Conservation (phyloP, 1,140 invertebrate genomes). For the Lethocerus indicus region DNA sequence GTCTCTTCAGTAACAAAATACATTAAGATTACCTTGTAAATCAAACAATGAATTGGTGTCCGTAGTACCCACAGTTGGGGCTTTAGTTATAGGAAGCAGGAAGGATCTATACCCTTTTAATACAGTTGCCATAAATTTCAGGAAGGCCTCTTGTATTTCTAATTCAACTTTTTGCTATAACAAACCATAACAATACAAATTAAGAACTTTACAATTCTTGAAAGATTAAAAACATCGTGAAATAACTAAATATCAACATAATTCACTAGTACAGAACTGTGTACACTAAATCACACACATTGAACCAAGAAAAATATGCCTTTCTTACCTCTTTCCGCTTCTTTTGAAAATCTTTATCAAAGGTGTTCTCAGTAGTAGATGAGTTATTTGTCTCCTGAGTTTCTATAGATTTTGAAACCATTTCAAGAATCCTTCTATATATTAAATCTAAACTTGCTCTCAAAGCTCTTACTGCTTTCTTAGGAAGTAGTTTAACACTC, state of each 20-base stretch:
- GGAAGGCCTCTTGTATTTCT: slow-evolving; percentile 92
- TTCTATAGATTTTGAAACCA: slow-evolving; percentile 21
- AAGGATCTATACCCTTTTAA: slow-evolving; percentile 81
- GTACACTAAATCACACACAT: too few species aligned
- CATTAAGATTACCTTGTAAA: slow-evolving; percentile 57
- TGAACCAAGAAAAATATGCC: too few species aligned
- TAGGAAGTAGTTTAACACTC: slow-evolving; percentile 71
- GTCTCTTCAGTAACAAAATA: too few species aligned
- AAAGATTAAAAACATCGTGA: not conserved
- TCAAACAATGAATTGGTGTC: slow-evolving; percentile 92
- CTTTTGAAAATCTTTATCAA: slow-evolving; percentile 53
- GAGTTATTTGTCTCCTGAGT: slow-evolving; percentile 16
- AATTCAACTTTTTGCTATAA: slow-evolving; percentile 63
- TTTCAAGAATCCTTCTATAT: slow-evolving; percentile 33
- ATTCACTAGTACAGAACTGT: not conserved
- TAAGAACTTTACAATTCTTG: not conserved
- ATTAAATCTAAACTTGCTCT: slow-evolving; percentile 52
- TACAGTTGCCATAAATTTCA: slow-evolving; percentile 88
- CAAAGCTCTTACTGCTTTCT: slow-evolving; percentile 65
- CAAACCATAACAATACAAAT: slow-evolving; percentile 14
- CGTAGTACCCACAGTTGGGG: slow-evolving; percentile 81
- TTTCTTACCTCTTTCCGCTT: slow-evolving; percentile 43
- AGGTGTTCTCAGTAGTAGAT: slow-evolving; percentile 25
- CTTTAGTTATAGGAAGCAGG: slow-evolving; percentile 85
- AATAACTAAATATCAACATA: not conserved